Conservation (phyloP, 2,888 invertebrate species). For the Mesorhabditis spiculigera region DNA sequence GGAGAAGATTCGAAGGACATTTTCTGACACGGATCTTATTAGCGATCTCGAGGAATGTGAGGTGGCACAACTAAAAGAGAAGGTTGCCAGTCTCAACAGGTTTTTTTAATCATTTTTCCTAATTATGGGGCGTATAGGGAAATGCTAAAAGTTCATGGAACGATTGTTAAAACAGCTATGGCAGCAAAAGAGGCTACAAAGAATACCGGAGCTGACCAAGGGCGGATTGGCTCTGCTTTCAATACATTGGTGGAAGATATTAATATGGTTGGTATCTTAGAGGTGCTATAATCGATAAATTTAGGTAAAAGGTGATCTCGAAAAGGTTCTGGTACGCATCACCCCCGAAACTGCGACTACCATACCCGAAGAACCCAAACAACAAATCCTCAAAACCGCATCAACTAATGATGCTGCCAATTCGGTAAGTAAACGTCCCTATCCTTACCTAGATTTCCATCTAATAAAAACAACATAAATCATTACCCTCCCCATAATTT, state of each 20-base stretch:
- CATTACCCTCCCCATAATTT: background rate
- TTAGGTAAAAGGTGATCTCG: background rate
- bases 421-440: background rate
- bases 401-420: background rate
- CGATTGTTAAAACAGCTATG: background rate
- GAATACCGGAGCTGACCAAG: no score
- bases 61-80: background rate
- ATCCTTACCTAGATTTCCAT: background rate
- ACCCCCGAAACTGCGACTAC: background rate
- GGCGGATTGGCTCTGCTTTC: background rate
- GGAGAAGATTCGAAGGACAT: constrained; percentile 18
- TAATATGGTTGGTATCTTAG: constrained; percentile 3
- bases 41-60: background rate
- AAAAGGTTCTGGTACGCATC: background rate
- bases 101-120: background rate
- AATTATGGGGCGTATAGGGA: background rate
- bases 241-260: background rate
- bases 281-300: background rate
- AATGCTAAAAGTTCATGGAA: background rate
- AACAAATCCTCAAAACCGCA: background rate
- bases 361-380: background rate
- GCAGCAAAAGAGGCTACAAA: background rate
- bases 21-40: constrained; percentile 25
- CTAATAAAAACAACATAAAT: no score
- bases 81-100: background rate